Conservation (phyloP, 2,113 vertebrate genomes). For the Strix aluco region DNA sequence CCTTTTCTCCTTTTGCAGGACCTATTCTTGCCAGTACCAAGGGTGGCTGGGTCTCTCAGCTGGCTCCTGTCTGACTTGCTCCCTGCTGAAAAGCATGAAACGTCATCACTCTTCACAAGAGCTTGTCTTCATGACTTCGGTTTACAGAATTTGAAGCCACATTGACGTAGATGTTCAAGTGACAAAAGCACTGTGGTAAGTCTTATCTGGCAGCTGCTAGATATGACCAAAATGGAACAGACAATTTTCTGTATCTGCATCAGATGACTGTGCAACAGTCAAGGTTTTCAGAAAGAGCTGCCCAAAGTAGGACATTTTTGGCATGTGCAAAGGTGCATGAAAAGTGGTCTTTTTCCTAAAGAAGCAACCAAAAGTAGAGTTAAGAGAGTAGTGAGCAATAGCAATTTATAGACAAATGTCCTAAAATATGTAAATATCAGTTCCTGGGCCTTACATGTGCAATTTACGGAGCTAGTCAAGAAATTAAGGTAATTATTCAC, state of each 20-base stretch:
- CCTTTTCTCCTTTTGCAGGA: background rate
- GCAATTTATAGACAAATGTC: background rate
- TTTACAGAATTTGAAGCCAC: constrained; percentile 7
- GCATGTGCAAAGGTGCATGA: background rate
- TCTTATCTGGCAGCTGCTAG: background rate
- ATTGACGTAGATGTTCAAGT: background rate
- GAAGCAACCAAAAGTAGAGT: background rate
- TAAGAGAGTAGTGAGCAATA: background rate
- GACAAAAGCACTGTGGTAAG: constrained; percentile 18
- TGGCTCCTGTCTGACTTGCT: background rate
- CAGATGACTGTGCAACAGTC: rapidly evolving
- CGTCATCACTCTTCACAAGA: background rate
- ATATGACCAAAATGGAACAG: background rate
- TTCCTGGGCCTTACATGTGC: background rate
- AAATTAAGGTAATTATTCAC: background rate
- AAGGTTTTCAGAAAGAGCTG: background rate
- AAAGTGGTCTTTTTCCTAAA: background rate
- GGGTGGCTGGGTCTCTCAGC: background rate
- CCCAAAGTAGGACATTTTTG: background rate
- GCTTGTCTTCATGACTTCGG: background rate
- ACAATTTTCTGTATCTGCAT: background rate
- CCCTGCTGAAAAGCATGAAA: background rate
- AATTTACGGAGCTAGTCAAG: background rate
- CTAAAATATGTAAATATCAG: background rate
- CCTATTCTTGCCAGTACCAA: background rate